These are phyloP conservation scores for Xestia c-nigrum DNA, from an alignment of 2,888 invertebrate species.

Conservation along the genomic window DNA sequence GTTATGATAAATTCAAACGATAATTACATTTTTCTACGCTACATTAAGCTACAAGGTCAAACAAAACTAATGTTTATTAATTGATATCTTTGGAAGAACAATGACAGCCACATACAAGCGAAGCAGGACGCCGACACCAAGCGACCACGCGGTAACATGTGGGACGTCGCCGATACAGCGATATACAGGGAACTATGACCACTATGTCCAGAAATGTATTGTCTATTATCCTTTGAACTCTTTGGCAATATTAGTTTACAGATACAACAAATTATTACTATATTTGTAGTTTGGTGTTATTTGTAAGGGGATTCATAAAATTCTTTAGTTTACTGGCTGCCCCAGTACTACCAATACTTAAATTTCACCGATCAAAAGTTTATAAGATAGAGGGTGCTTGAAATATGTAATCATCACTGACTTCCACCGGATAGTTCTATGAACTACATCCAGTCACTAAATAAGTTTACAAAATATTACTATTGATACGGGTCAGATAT, in stretches of 20 bases:
- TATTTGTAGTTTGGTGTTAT: slow-evolving; percentile 24
- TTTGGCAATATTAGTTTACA: slow-evolving; percentile 65
- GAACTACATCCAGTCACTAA: slow-evolving; percentile 63
- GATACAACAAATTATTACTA: slow-evolving; percentile 49
- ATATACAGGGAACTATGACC: slow-evolving; percentile 50
- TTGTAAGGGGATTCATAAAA: slow-evolving; percentile 6
- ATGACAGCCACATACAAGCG: slow-evolving; percentile 62
- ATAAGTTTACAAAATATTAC: slow-evolving; percentile 63
- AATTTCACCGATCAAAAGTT: slow-evolving; percentile 24
- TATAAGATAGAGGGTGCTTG: slow-evolving; percentile 36
- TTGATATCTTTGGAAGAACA: slow-evolving; percentile 68
- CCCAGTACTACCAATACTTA: slow-evolving; percentile 31
- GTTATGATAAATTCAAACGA: slow-evolving; percentile 68
- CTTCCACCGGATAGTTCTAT: slow-evolving; percentile 56
- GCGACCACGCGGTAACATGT: slow-evolving; percentile 22
- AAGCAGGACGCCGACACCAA: slow-evolving; percentile 44
- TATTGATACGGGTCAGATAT: slow-evolving; percentile 65
- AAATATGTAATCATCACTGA: slow-evolving; percentile 53
- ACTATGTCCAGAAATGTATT: slow-evolving; percentile 56
- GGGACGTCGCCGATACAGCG: slow-evolving; percentile 12
- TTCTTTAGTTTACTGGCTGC: slow-evolving; percentile 19
- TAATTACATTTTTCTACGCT: slow-evolving; percentile 63
- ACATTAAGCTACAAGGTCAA: slow-evolving; percentile 64
- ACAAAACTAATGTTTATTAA: slow-evolving; percentile 59
- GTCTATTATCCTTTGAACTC: slow-evolving; percentile 67